A percentile compares a stretch with the other conserved stretches of the same genome.
phyloP scores from a whole-genome alignment of 2,113 vertebrate genomes.

The Glaucidium brasilianum region DNA sequence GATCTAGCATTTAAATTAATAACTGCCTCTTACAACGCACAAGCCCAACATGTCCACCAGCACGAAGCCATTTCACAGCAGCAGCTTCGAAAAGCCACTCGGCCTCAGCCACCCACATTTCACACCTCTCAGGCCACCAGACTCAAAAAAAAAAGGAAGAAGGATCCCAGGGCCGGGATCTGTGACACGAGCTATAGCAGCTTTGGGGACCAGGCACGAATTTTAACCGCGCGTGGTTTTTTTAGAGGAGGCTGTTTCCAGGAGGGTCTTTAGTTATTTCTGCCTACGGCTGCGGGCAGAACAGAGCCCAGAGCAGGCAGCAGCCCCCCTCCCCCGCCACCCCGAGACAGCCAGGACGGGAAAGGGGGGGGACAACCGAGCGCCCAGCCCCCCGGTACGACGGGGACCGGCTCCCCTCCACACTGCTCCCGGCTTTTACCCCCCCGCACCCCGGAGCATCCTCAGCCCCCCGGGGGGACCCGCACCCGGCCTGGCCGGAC shows the following conservation, averaged over 20 bases:
- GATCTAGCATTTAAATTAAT: not conserved
- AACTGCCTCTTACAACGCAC: not conserved
- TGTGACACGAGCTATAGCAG: not conserved
- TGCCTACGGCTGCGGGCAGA: no score
- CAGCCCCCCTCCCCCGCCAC: no score
- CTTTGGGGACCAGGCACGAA: fast-evolving
- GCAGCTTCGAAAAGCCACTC: not conserved
- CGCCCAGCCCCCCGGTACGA: fast-evolving
- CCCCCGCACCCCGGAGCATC: not conserved
- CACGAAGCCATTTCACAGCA: not conserved
- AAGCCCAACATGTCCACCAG: not conserved
- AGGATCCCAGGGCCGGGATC: fast-evolving
- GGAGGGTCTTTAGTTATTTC: not conserved
- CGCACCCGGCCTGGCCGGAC: not conserved
- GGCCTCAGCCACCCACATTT: not conserved
- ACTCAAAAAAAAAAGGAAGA: not conserved
- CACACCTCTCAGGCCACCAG: fast-evolving
- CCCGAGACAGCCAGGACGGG: fast-evolving
- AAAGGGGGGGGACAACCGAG: fast-evolving
- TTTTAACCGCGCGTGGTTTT: fast-evolving
- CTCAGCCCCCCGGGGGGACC: not conserved
- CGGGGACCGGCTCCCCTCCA: not conserved
- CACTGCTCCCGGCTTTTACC: not conserved
- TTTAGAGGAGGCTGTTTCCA: not conserved
- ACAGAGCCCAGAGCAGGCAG: no score